Percentiles rank a stretch among this genome's conserved stretches.
phyloP scores from a whole-genome alignment of 2,113 vertebrate genomes.

The Pollachius pollachius region DNA sequence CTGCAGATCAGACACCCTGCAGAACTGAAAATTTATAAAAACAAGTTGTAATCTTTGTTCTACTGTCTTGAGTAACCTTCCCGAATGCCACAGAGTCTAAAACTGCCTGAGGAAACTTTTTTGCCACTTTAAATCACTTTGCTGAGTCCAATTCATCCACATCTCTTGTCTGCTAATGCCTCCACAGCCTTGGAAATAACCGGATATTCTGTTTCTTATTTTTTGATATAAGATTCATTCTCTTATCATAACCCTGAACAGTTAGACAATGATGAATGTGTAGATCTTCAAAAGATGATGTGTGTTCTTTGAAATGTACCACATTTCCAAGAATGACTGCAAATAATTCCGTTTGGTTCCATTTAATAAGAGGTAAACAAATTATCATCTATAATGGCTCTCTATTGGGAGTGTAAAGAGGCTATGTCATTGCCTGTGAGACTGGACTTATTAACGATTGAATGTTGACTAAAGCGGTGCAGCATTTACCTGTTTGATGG shows the following conservation, averaged over 20 bases:
- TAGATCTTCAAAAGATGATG: too few species aligned
- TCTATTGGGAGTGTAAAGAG: conserved; percentile 24
- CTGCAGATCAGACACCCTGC: not conserved
- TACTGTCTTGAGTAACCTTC: not conserved
- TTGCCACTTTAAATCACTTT: too few species aligned
- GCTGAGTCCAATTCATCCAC: too few species aligned
- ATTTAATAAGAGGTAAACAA: conserved; percentile 35
- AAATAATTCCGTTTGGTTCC: conserved; percentile 27
- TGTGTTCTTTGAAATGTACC: too few species aligned
- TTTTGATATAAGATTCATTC: too few species aligned
- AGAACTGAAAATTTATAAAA: not conserved
- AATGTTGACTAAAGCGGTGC: conserved; percentile 36
- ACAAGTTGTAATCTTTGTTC: not conserved
- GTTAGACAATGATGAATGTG: too few species aligned
- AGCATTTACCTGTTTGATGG: conserved; percentile 22
- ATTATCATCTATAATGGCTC: conserved; percentile 31
- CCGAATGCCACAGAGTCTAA: not conserved
- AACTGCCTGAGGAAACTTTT: too few species aligned
- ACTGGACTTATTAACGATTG: conserved; percentile 40
- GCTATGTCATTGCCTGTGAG: not conserved
- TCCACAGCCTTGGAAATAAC: too few species aligned
- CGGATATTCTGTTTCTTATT: too few species aligned
- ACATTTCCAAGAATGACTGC: conserved; percentile 10
- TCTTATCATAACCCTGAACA: too few species aligned
- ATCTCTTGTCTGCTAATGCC: too few species aligned